Conservation (phyloP, 2,797 vertebrate species). For the Gambelia wislizenii region DNA sequence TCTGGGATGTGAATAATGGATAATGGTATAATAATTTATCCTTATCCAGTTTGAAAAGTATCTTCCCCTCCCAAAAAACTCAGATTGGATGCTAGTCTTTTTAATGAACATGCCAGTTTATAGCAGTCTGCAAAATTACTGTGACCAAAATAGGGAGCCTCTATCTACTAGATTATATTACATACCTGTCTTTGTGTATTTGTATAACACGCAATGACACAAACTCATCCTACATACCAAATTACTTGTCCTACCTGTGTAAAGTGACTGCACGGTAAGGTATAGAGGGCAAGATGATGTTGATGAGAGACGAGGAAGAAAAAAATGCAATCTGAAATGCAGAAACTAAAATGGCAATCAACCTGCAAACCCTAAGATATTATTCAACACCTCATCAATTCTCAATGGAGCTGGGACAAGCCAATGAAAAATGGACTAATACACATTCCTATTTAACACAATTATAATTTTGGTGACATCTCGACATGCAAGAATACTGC, state of each 20-base stretch:
- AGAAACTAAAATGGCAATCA: constrained; percentile 56
- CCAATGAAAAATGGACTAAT: constrained; percentile 54
- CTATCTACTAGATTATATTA: background rate
- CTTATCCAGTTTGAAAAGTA: constrained; percentile 8
- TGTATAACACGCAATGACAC: background rate
- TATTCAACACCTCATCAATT: constrained; percentile 46
- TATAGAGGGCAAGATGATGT: constrained; percentile 42
- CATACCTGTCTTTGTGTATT: background rate
- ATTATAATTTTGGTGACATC: constrained; percentile 46
- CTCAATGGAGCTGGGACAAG: constrained; percentile 34
- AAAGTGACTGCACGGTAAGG: background rate
- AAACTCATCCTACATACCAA: background rate
- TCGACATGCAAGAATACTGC: constrained; percentile 32
- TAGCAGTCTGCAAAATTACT: constrained; percentile 15
- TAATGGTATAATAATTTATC: constrained; percentile 11
- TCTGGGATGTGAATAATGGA: background rate
- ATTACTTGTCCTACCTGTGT: background rate
- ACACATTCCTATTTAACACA: constrained; percentile 55
- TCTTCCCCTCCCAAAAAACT: constrained; percentile 19
- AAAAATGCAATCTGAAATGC: constrained; percentile 19
- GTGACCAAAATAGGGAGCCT: constrained; percentile 12
- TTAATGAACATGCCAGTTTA: constrained; percentile 3
- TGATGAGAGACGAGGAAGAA: background rate
- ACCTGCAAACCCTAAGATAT: constrained; percentile 52
- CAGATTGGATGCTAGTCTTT: background rate